A percentile compares a stretch with the other conserved stretches of the same genome.
phyloP scores from a whole-genome alignment of 2,888 invertebrate species.

The Drosophila eohydei region DNA sequence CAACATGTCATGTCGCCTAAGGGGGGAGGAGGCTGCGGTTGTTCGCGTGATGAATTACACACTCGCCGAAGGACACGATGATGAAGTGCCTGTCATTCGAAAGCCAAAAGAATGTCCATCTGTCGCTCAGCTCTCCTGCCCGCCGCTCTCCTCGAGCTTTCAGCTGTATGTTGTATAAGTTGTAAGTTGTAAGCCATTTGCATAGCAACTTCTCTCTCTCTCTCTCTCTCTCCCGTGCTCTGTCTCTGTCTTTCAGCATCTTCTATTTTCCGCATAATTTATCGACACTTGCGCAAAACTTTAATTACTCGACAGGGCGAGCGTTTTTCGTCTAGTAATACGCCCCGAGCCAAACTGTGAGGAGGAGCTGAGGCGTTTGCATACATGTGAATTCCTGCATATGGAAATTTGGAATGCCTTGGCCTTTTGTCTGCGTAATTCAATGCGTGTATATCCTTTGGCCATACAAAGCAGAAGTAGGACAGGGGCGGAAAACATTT shows the following conservation, averaged over 20 bases:
- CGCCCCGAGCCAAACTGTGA: conserved; percentile 26
- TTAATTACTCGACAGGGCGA: conserved; percentile 72
- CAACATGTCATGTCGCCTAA: conserved; percentile 73
- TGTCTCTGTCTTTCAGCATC: conserved; percentile 1
- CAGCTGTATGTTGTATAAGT: conserved; percentile 40
- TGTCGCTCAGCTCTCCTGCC: conserved; percentile 43
- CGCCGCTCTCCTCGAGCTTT: conserved; percentile 10
- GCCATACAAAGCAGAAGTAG: conserved; percentile 56
- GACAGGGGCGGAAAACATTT: conserved; percentile 24
- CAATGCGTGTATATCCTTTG: conserved; percentile 78
- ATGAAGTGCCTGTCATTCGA: conserved; percentile 80
- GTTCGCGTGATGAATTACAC: conserved; percentile 81
- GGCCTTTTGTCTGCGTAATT: conserved; percentile 69
- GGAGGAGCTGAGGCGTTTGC: conserved; percentile 1
- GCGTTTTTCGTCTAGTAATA: conserved; percentile 50
- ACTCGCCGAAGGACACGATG: conserved; percentile 80
- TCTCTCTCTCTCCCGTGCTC: neutral
- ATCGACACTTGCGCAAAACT: conserved; percentile 80
- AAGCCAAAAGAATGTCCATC: conserved; percentile 80
- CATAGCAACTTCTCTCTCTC: conserved; percentile 54
- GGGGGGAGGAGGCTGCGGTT: conserved; percentile 64
- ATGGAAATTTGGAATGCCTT: conserved; percentile 65
- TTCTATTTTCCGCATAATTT: conserved; percentile 73
- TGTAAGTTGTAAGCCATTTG: conserved; percentile 70
- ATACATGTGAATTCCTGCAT: conserved; percentile 68